Base-by-base conservation (phyloP, 2,888 invertebrate genomes). In the Drosophila longiperda region DNA sequence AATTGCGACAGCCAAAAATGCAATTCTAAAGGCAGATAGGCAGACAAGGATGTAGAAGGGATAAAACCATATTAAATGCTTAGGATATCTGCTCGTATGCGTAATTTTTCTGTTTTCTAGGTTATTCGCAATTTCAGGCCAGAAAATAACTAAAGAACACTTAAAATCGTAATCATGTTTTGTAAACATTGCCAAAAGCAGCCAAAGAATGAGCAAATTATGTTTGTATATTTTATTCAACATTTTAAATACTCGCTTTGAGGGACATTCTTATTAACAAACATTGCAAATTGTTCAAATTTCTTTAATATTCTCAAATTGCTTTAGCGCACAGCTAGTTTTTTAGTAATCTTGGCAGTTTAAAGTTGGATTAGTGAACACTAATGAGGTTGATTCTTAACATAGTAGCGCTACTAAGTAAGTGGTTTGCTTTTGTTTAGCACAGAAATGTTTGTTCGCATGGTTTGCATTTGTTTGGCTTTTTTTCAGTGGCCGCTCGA, bases 391-490 rank as follows among this genome's bases (percentile, higher is more conserved):
- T 59, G 58, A 53, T 38, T 49, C 33, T 45, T 55, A 42, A 29
- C 23, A 48, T 32, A 20, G 40, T 40, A 77, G 77, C 65, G 73
- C 59, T 59, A 62, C 45, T 59, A 48, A 42, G 40, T 66, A 50
- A 42, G 40, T 62, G 50, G 66, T 34, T 66, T 45, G 40, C 29
- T n/a, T 54, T 42, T 58, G 66, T 52, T 58, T 36, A 29, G 23
- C 36, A 48, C 38, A 38, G 50, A 64, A 77, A 61, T 81, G 73
- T 80, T 78, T 78, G 81, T 74, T 67, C 62, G 55, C 50, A 75
- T 65, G 49, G 33, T 79, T 79, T 77, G 89, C 87, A 88, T 88
- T 88, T 88, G 82, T 90, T 90, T 86, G 83, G 72, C 74, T 86
- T 88, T 55, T n/a, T 61, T 50, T 49, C 65, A 34, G 49, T 66